Evolutionary conservation across 1,140 invertebrate genomes (phyloP).

Genomic region (Eulimnadia texana): DNA sequence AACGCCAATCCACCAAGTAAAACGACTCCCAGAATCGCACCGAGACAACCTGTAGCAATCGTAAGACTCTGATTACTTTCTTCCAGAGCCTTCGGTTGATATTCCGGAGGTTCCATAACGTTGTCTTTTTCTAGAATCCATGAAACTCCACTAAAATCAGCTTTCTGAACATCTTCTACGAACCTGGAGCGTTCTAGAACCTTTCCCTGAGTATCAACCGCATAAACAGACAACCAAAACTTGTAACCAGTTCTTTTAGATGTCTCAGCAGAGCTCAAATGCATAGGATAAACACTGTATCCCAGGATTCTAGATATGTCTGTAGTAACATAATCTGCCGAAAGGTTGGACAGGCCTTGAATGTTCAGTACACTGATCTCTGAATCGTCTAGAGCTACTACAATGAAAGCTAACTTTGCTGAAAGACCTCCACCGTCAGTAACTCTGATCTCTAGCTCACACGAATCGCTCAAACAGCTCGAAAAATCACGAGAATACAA

Average conservation of each 20-base stretch:
- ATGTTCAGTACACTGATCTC: neutral
- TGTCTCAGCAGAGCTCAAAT: neutral
- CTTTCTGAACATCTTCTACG: neutral
- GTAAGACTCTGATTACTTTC: neutral
- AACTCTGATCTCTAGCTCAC: neutral
- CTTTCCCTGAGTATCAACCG: neutral
- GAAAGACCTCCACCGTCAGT: neutral
- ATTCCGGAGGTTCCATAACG: neutral
- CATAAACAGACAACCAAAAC: neutral
- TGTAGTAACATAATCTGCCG: neutral
- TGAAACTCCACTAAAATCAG: neutral
- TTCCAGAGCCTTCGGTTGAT: neutral
- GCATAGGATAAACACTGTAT: neutral
- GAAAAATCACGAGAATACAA: neutral
- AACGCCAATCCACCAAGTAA: neutral
- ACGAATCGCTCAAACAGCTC: neutral
- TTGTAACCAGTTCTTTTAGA: neutral
- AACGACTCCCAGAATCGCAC: neutral
- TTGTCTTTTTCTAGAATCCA: neutral
- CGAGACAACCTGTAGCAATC: neutral
- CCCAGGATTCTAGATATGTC: neutral
- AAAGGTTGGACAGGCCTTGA: neutral
- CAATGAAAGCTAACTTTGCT: neutral
- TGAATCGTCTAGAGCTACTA: neutral
- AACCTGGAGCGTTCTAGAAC: neutral